Conservation (phyloP, 1,140 invertebrate genomes). For the Drosophila novamexicana region DNA sequence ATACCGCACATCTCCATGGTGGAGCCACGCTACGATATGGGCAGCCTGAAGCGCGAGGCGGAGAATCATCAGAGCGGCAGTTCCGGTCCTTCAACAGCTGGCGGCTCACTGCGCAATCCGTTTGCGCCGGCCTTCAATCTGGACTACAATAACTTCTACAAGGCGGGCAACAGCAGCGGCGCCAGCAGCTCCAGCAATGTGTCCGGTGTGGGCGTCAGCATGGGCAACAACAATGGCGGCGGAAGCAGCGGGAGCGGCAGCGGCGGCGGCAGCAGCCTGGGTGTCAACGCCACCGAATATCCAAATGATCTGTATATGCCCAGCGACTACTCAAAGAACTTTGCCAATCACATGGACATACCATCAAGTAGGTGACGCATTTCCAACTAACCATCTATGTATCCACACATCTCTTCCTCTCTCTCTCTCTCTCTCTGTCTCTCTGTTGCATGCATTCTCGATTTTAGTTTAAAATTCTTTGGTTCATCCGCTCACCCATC, state of each 20-base stretch:
- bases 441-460: constrained; percentile 63
- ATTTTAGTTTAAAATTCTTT: constrained; percentile 13
- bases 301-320: constrained; percentile 83
- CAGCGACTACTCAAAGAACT: constrained; percentile 81
- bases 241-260: constrained; percentile 25
- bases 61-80: constrained; percentile 52
- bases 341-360: constrained; percentile 84
- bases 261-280: constrained; percentile 20
- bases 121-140: constrained; percentile 66
- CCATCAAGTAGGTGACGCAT: constrained; percentile 76
- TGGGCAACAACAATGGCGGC: constrained; percentile 21
- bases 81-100: constrained; percentile 44
- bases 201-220: constrained; percentile 13
- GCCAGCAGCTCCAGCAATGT: constrained; percentile 47
- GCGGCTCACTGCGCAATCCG: constrained; percentile 53
- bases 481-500: constrained; percentile 15
- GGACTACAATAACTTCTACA: constrained; percentile 80
- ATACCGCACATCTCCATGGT: constrained; percentile 83
- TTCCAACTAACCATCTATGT: constrained; percentile 13
- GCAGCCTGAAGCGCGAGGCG: constrained; percentile 72
- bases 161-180: constrained; percentile 44
- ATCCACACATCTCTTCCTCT: background rate
- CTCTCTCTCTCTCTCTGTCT: background rate
- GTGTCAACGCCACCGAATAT: constrained; percentile 57
- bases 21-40: constrained; percentile 75